Evolutionary conservation across 1,140 invertebrate species (phyloP).

Genomic region (Holotrichia oblita): DNA sequence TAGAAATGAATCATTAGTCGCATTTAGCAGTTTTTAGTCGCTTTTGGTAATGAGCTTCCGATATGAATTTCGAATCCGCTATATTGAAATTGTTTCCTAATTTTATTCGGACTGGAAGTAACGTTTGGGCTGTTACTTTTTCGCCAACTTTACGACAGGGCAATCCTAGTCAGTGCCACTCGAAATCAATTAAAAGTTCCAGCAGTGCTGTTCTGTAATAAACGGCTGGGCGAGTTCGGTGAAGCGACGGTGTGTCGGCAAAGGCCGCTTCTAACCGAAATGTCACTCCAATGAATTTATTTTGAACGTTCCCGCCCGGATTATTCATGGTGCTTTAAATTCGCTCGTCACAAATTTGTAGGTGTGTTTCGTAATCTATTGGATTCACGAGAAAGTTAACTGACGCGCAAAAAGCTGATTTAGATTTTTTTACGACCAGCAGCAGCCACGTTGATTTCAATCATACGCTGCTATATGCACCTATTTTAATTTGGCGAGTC

Average conservation of each 20-base stretch:
- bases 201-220: slow-evolving; percentile 17
- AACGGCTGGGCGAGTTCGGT: slow-evolving; percentile 1
- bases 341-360: slow-evolving; percentile 10
- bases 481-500: too few species aligned
- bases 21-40: not conserved
- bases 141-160: not conserved
- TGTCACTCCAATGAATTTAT: slow-evolving; percentile 33
- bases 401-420: not conserved
- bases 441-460: too few species aligned
- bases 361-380: not conserved
- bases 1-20: not conserved
- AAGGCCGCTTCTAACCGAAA: slow-evolving; percentile 18
- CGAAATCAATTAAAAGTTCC: slow-evolving; percentile 33
- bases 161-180: slow-evolving; percentile 6
- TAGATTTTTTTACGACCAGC: not conserved
- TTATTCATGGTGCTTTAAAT: slow-evolving; percentile 10
- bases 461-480: too few species aligned
- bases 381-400: not conserved
- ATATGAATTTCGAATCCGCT: not conserved
- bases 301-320: slow-evolving; percentile 11
- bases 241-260: slow-evolving; percentile 8
- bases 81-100: slow-evolving; percentile 15
- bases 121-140: not conserved
- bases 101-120: not conserved
- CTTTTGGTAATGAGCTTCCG: not conserved